These are phyloP conservation scores for Clarias laeviceps DNA, from an alignment of 2,797 vertebrate genomes.

Conservation along the genomic window DNA sequence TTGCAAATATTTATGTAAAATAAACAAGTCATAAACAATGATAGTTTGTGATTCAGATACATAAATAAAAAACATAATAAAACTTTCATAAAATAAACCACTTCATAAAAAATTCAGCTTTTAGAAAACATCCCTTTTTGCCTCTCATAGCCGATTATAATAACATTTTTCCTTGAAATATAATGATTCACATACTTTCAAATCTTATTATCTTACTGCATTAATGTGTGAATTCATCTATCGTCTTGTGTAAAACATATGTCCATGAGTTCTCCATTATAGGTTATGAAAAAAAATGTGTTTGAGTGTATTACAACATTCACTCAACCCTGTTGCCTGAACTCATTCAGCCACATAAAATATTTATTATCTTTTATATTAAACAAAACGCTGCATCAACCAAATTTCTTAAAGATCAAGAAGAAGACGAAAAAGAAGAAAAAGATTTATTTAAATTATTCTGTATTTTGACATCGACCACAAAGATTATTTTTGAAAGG, in stretches of 20 bases:
- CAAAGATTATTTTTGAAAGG: neutral
- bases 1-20: neutral
- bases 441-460: no score
- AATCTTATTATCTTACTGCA: neutral
- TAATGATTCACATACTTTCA: neutral
- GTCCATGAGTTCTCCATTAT: neutral
- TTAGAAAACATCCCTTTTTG: neutral
- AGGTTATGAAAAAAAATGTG: neutral
- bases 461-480: neutral
- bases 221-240: neutral
- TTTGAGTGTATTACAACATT: neutral
- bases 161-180: neutral
- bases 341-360: neutral
- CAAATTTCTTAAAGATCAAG: neutral
- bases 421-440: neutral
- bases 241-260: slow-evolving; percentile 1
- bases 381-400: neutral
- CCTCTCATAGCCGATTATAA: neutral
- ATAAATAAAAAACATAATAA: neutral
- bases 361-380: slow-evolving; percentile 1
- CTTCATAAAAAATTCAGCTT: neutral
- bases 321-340: neutral
- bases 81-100: no score
- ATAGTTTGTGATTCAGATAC: neutral
- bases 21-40: neutral